These are phyloP conservation scores for Nomada fabriciana DNA, from an alignment of 2,888 invertebrate species.

Conservation along the genomic window DNA sequence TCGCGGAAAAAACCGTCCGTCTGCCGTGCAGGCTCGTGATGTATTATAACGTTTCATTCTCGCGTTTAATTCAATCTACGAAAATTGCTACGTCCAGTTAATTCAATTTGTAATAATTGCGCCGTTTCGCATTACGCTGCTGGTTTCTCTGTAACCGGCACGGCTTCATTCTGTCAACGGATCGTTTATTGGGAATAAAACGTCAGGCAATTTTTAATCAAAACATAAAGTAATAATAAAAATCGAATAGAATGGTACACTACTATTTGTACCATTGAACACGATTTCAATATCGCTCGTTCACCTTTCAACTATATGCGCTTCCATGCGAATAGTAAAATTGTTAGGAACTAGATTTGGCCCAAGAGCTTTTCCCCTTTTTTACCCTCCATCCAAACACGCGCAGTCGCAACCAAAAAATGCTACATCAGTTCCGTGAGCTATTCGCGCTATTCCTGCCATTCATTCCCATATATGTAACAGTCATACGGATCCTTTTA, in stretches of 20 bases:
- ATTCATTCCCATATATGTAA: background rate
- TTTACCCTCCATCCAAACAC: too few species aligned
- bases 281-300: too few species aligned
- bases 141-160: background rate
- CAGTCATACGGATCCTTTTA: conserved; percentile 3
- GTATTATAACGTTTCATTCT: conserved; percentile 21
- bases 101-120: conserved; percentile 17
- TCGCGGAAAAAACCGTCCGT: background rate
- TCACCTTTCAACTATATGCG: too few species aligned
- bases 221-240: too few species aligned
- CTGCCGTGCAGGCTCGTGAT: too few species aligned
- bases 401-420: background rate
- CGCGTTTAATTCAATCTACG: conserved; percentile 35
- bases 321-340: too few species aligned
- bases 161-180: background rate
- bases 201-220: background rate
- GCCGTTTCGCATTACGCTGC: background rate
- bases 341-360: background rate
- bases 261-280: too few species aligned
- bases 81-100: conserved; percentile 22
- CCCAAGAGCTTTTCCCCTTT: background rate
- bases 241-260: too few species aligned
- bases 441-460: background rate
- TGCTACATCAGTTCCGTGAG: background rate
- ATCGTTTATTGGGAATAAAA: conserved; percentile 3